Conservation (phyloP, 2,888 invertebrate species). For the Hydraecia micacea region DNA sequence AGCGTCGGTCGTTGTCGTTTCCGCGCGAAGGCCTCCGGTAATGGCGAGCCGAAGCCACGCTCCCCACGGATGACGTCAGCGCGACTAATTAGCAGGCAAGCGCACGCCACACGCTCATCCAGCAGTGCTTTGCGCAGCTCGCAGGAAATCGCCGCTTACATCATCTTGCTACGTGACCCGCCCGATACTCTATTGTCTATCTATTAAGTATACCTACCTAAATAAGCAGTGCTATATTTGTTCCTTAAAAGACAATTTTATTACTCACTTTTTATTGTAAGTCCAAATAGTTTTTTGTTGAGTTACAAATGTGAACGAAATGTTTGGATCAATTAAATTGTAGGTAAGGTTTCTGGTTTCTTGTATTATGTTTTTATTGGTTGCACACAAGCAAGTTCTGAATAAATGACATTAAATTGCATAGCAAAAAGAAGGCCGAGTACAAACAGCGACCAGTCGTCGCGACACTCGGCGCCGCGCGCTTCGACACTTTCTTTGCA, state of each 20-base stretch:
- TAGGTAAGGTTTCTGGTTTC: not conserved
- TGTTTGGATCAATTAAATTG: slow-evolving; percentile 12
- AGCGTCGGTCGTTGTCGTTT: slow-evolving; percentile 89
- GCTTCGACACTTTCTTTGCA: slow-evolving; percentile 31
- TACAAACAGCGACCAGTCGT: slow-evolving; percentile 46
- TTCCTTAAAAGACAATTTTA: slow-evolving; percentile 45
- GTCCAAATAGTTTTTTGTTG: slow-evolving; percentile 15
- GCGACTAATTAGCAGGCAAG: slow-evolving; percentile 85
- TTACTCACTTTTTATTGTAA: slow-evolving; percentile 32
- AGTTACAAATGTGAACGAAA: slow-evolving; percentile 16
- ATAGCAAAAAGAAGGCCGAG: slow-evolving; percentile 52
- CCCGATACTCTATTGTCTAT: slow-evolving; percentile 77
- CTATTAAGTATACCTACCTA: slow-evolving; percentile 57
- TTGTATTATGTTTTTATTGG: slow-evolving; percentile 17
- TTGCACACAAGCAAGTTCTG: slow-evolving; percentile 22
- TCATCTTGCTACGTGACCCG: slow-evolving; percentile 82
- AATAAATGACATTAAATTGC: slow-evolving; percentile 38
- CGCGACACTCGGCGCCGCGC: slow-evolving; percentile 48
- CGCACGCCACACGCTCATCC: slow-evolving; percentile 79
- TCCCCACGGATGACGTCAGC: slow-evolving; percentile 86
- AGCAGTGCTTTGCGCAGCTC: slow-evolving; percentile 76
- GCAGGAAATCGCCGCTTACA: slow-evolving; percentile 88
- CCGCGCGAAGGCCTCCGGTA: slow-evolving; percentile 87
- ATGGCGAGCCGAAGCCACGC: slow-evolving; percentile 81
- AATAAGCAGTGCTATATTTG: slow-evolving; percentile 62